These are phyloP conservation scores for Megathymus violae DNA, from an alignment of 1,140 invertebrate species.

Conservation along the genomic window DNA sequence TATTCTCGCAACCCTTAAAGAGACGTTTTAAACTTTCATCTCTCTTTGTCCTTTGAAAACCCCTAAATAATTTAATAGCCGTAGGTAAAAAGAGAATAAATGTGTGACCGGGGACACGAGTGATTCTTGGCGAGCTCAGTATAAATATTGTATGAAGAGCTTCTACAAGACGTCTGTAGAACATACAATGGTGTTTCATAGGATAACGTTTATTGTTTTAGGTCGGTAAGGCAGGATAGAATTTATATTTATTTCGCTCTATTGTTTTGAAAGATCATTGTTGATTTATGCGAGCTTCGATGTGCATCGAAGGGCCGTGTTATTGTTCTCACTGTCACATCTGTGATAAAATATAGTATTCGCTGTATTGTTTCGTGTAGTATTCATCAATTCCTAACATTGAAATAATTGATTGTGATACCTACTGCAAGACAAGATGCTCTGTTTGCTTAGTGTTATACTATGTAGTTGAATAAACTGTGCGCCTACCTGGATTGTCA, in stretches of 20 bases:
- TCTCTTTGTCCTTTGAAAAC: slow-evolving; percentile 45
- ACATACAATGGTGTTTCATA: slow-evolving; percentile 73
- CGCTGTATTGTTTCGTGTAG: not conserved
- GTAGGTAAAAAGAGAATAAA: slow-evolving; percentile 54
- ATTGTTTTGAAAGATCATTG: slow-evolving; percentile 47
- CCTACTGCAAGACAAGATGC: no score
- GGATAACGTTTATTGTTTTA: slow-evolving; percentile 77
- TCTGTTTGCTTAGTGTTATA: no score
- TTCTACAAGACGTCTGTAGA: slow-evolving; percentile 60
- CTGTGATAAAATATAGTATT: slow-evolving; percentile 16
- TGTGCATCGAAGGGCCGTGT: slow-evolving; percentile 16
- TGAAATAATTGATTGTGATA: slow-evolving; percentile 11
- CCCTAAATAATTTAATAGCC: slow-evolving; percentile 61
- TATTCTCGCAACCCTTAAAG: slow-evolving; percentile 27
- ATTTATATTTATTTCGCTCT: slow-evolving; percentile 58
- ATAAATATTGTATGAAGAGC: slow-evolving; percentile 77
- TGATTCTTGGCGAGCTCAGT: slow-evolving; percentile 38
- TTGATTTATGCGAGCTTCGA: slow-evolving; percentile 26
- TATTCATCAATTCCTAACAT: slow-evolving; percentile 28
- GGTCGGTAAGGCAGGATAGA: slow-evolving; percentile 56
- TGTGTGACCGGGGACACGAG: slow-evolving; percentile 22
- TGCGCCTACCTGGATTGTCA: no score
- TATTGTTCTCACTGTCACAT: slow-evolving; percentile 4
- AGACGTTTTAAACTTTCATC: slow-evolving; percentile 44
- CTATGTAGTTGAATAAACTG: no score